phyloP scores from a whole-genome alignment of 2,888 invertebrate species.

The Chalcis sispes region DNA sequence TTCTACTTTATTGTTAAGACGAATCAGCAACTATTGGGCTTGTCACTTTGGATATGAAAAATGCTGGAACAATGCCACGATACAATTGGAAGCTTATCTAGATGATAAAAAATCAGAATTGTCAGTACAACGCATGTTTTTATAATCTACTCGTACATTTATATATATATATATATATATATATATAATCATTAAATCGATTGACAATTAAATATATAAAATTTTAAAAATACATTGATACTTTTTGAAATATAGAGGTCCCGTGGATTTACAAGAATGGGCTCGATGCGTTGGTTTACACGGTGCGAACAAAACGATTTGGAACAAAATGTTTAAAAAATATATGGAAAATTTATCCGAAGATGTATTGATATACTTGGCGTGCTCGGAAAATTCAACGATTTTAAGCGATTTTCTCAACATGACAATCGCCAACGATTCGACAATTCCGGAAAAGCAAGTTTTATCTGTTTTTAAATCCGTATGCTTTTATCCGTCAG shows the following conservation, averaged over 20 bases:
- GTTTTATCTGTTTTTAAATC: slow-evolving; percentile 49
- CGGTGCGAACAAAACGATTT: slow-evolving; percentile 45
- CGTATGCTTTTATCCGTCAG: slow-evolving; percentile 51
- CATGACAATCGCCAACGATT: slow-evolving; percentile 42
- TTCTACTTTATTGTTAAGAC: slow-evolving; percentile 43
- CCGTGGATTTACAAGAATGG: slow-evolving; percentile 50
- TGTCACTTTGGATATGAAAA: slow-evolving; percentile 56
- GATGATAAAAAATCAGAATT: slow-evolving; percentile 40
- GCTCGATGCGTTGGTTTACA: slow-evolving; percentile 51
- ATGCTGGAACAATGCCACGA: slow-evolving; percentile 56
- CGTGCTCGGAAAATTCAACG: slow-evolving; percentile 47
- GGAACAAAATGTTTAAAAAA: slow-evolving; percentile 50
- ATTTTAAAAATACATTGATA: not conserved
- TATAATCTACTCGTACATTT: too few relatives aligned
- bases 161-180: not conserved
- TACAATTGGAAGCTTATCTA: slow-evolving; percentile 56
- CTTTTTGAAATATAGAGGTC: slow-evolving; percentile 26
- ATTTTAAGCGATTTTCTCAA: slow-evolving; percentile 48
- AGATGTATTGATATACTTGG: slow-evolving; percentile 45
- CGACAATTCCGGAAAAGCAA: slow-evolving; percentile 48
- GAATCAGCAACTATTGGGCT: slow-evolving; percentile 54
- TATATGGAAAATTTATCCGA: slow-evolving; percentile 44
- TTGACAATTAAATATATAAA: too few relatives aligned
- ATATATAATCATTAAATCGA: not conserved
- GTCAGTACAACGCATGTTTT: slow-evolving; percentile 26